Base-by-base conservation (phyloP, 1,140 invertebrate species). In the Cotesia chilonis region DNA sequence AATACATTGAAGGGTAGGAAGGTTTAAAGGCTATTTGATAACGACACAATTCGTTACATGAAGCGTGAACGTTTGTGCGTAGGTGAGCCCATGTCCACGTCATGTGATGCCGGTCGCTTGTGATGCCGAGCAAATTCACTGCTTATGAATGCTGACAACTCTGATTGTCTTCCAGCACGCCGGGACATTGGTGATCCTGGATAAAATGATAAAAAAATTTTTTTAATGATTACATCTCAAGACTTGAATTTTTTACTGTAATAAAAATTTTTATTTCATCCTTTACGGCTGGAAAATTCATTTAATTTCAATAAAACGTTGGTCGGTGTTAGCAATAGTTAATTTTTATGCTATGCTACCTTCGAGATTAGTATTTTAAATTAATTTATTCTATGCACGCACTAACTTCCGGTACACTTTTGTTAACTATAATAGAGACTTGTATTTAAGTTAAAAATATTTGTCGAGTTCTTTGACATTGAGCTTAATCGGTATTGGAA, bases 81-180 rank as follows among this genome's bases (percentile, higher is more conserved):
- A 14, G 91, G 91, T 38, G 90, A 92, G 77, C 91, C 91, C 90
- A 92, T 92, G 77, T 88, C 89, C 59, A 91, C 90, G 79, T 91
- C 89, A 68, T 89, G 89, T 41, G 89, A 86, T 57, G 92, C 90
- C 35, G 91, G 90, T 78, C 93, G 88, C 87, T 94, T 94, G 81
- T 89, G 89, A 87, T 94, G 92, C 68, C 93, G 89, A 70, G 91
- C 91, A 80, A 93, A 92, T 86, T 94, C 93, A 77, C 92, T 92
- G 77, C 90, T 89, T 81, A 94, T 93, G 84, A 94, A 94, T 75
- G 92, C 89, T 83, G 91, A 93, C 71, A 94, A 85, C 81, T 94
- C 93, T 38, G 90, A 88, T 79, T 85, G 84, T 72, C 82, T 78
- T 68, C 84, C 83, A 73, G 83, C 75, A 74, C 82, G 83, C 69